Evolutionary conservation across 2,113 vertebrate species (phyloP).

Genomic region (Aix galericulata): DNA sequence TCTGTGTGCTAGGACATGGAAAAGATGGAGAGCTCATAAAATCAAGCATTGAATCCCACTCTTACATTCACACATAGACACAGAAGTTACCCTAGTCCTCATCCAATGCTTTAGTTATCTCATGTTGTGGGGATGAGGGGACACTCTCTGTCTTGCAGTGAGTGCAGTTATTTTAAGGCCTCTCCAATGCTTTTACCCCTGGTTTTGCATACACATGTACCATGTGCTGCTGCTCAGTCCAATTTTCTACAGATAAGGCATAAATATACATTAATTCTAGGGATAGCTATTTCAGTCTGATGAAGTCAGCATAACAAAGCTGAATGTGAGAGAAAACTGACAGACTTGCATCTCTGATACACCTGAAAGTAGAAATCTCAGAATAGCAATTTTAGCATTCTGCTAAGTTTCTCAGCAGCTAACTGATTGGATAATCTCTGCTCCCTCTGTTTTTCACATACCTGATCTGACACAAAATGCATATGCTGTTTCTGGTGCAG

Average conservation of each 20-base stretch:
- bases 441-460: background rate
- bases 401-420: slow-evolving; percentile 8
- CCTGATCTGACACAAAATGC: background rate
- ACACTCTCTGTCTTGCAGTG: background rate
- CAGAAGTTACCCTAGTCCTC: background rate
- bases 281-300: background rate
- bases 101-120: background rate
- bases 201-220: background rate
- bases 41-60: background rate
- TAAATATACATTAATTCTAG: background rate
- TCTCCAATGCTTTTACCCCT: background rate
- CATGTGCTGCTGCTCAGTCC: background rate
- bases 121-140: background rate
- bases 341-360: background rate
- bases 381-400: slow-evolving; percentile 17
- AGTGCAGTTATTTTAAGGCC: background rate
- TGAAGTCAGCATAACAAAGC: background rate
- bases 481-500: background rate
- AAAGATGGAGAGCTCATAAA: background rate
- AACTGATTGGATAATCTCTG: background rate
- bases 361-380: slow-evolving; percentile 8
- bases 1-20: background rate
- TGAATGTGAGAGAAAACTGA: slow-evolving; percentile 27
- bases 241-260: background rate
- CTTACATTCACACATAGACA: background rate